phyloP scores from a whole-genome alignment of 2,113 vertebrate species.

The Pampusana beccarii region DNA sequence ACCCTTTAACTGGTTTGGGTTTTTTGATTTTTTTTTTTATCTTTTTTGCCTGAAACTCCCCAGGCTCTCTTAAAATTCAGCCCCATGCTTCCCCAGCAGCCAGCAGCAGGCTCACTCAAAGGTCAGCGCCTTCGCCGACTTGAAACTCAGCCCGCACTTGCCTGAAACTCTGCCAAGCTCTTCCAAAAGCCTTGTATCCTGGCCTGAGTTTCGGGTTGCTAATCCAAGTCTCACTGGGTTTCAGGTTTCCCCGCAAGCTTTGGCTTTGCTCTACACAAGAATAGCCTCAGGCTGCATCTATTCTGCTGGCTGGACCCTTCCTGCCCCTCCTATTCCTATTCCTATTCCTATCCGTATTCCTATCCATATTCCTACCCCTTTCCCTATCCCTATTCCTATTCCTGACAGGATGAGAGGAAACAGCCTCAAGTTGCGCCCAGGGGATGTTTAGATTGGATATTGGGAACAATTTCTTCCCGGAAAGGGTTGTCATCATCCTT shows the following conservation, averaged over 20 bases:
- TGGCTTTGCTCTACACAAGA: neutral
- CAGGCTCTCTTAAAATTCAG: constrained; percentile 16
- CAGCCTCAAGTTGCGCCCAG: no score
- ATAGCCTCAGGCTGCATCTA: neutral
- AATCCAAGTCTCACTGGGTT: constrained; percentile 43
- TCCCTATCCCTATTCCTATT: no score
- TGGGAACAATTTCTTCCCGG: no score
- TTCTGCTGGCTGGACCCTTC: neutral
- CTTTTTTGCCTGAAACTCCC: neutral
- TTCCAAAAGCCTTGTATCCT: constrained; percentile 30
- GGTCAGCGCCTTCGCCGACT: constrained; percentile 34
- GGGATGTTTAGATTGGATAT: no score
- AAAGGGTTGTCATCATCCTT: no score
- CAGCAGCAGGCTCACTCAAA: constrained; percentile 51
- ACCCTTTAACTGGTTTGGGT: neutral
- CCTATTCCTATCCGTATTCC: no score
- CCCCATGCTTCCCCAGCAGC: neutral
- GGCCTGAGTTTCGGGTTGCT: constrained; percentile 47
- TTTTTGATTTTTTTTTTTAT: neutral
- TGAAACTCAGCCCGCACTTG: constrained; percentile 1
- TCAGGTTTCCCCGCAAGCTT: constrained; percentile 16
- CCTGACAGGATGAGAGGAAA: no score
- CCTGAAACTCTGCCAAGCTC: constrained; percentile 52
- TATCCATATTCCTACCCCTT: no score
- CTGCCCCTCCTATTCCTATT: neutral